A percentile compares a stretch with the other conserved stretches of the same genome.
Conservation (phyloP, 92 coral and sea anemone genomes). For the Porites rus region DNA sequence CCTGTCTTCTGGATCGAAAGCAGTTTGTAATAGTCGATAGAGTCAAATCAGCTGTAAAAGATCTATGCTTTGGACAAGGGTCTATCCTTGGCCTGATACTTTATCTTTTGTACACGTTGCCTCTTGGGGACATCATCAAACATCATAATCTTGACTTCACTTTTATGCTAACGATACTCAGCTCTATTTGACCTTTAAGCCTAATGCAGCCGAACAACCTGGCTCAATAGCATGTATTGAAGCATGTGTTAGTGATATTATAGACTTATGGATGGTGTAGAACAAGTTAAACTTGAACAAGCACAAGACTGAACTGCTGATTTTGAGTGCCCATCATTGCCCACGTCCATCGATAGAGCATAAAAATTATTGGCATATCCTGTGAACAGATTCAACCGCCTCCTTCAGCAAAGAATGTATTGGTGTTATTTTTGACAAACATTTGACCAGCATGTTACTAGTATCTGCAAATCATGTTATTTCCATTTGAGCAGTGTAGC, state of each 20-base stretch:
- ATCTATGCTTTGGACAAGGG: too few species aligned
- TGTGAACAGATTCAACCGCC: not conserved
- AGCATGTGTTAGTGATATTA: not conserved
- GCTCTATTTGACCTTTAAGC: slow-evolving; percentile 10
- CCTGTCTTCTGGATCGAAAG: too few species aligned
- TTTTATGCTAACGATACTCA: slow-evolving; percentile 14
- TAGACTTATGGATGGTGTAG: slow-evolving; percentile 3
- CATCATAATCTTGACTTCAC: slow-evolving; percentile 9
- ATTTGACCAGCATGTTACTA: too few species aligned
- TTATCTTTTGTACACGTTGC: not conserved
- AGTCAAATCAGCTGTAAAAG: too few species aligned
- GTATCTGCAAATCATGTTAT: too few species aligned
- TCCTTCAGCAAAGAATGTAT: too few species aligned
- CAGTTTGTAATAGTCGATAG: too few species aligned
- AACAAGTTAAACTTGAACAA: slow-evolving; percentile 15
- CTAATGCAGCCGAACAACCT: slow-evolving; percentile 6
- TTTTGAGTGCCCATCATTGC: slow-evolving; percentile 12
- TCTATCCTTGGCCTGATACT: too few species aligned
- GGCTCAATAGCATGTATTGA: not conserved
- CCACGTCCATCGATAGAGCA: not conserved
- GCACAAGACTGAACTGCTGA: slow-evolving; percentile 1
- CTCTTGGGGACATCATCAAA: not conserved
- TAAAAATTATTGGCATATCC: not conserved
- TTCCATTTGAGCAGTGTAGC: too few species aligned
- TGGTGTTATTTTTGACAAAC: too few species aligned